phyloP scores from a whole-genome alignment of 2,888 invertebrate genomes.

The Tridacna gigas region DNA sequence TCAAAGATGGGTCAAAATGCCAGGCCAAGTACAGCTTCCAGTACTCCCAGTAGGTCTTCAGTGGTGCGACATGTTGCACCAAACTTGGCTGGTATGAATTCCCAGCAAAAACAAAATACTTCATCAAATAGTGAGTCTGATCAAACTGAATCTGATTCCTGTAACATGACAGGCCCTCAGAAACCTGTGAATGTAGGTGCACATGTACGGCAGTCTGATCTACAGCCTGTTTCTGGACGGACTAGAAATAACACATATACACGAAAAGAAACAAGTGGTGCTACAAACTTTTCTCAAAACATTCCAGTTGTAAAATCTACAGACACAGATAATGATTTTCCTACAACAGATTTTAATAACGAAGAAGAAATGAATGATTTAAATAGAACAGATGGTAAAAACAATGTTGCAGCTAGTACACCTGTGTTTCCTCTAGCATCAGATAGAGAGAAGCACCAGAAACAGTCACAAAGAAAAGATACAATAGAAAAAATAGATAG shows the following conservation, averaged over 20 bases:
- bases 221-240: background rate
- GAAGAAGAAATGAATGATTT: slow-evolving; percentile 79
- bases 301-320: slow-evolving; percentile 73
- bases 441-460: slow-evolving; percentile 32
- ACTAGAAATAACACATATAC: slow-evolving; percentile 25
- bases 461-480: slow-evolving; percentile 11
- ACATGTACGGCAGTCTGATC: background rate
- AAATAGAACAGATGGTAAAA: slow-evolving; percentile 70
- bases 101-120: slow-evolving; percentile 43
- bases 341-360: slow-evolving; percentile 79
- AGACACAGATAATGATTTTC: slow-evolving; percentile 80
- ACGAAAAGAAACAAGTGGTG: slow-evolving; percentile 19
- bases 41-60: slow-evolving; percentile 29
- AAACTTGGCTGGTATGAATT: slow-evolving; percentile 20
- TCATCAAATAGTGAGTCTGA: slow-evolving; percentile 71
- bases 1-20: slow-evolving; percentile 26
- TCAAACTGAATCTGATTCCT: slow-evolving; percentile 78
- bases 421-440: slow-evolving; percentile 52
- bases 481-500: background rate
- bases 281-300: slow-evolving; percentile 48
- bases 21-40: slow-evolving; percentile 46
- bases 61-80: slow-evolving; percentile 41
- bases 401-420: slow-evolving; percentile 56
- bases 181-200: slow-evolving; percentile 39
- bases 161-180: slow-evolving; percentile 73